Base-by-base conservation (phyloP, 2,888 invertebrate species). In the Thalpophila matura region DNA sequence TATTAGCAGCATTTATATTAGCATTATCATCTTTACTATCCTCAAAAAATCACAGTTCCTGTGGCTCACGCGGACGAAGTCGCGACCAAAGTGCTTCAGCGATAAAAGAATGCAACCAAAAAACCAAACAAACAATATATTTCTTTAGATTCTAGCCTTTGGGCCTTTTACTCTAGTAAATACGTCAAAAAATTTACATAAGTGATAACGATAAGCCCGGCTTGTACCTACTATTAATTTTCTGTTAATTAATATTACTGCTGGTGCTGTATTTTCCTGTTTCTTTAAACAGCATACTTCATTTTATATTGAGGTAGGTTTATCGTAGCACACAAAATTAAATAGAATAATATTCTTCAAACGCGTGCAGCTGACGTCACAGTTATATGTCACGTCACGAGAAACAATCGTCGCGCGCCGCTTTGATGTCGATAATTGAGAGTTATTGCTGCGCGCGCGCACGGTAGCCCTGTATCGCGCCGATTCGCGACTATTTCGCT, bases 371-470 rank as follows among this genome's bases (percentile, higher is more conserved):
- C 37, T 70, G 66, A 66, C 42, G 66, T 66, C 54, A 65, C 42
- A 50, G 26, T 26, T 24, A 42, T 50, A 47, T 43, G 50, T 51
- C 47, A 66, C 55, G 70, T 65, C 61, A 70, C 66, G 14, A 47
- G 55, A 53, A 46, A 68, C 68, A 72, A 64, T 68, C 53, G 66
- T 40, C 49, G 54, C 73, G 46, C 58, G 64, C 49, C 40, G 74
- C 77, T 82, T 80, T 79, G 80, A 77, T 71, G 77, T 75, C 75
- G 78, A 77, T 80, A 78, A 82, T 83, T 83, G 83, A 80, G 76
- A 84, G 79, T 84, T 84, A 84, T 83, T 66, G 80, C 72, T 35
- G 67, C 58, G 69, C 70, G 56, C 27, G 69, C 66, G 72, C 63
- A 74, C 72, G 53, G 77, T 74, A 77, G 78, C 68, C 26, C 62